These are phyloP conservation scores for Promerops cafer DNA, from an alignment of 2,113 vertebrate genomes.

Conservation along the genomic window DNA sequence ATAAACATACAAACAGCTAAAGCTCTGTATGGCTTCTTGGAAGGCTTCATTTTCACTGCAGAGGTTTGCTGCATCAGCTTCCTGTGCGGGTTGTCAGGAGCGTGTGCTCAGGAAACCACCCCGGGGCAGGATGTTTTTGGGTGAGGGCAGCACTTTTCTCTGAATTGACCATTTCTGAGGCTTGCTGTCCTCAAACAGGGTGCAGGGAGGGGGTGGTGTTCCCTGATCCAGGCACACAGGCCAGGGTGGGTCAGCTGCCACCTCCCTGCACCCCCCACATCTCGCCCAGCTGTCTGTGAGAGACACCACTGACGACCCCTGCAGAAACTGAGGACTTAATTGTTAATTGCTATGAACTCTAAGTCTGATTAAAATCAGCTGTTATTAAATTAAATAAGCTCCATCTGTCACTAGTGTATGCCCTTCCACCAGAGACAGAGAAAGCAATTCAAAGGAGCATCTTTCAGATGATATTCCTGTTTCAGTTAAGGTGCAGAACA, in stretches of 20 bases:
- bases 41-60: neutral
- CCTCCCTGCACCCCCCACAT: neutral
- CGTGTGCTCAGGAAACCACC: neutral
- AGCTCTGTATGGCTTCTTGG: neutral
- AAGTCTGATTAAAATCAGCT: slow-evolving; percentile 17
- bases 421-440: neutral
- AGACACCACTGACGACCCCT: neutral
- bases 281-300: neutral
- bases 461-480: neutral
- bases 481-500: neutral
- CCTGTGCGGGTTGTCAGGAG: neutral
- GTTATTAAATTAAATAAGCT: slow-evolving; percentile 46
- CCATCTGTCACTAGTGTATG: slow-evolving; percentile 9
- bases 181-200: neutral
- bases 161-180: neutral
- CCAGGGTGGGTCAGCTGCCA: neutral
- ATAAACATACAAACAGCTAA: neutral
- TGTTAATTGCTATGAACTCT: slow-evolving; percentile 27
- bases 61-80: neutral
- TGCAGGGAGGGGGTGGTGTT: neutral
- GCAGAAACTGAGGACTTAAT: neutral
- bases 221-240: neutral
- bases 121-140: neutral
- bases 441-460: neutral
- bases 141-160: neutral